Conservation (phyloP, 92 coral and sea anemone genomes). For the Umimayanthus kanabou region DNA sequence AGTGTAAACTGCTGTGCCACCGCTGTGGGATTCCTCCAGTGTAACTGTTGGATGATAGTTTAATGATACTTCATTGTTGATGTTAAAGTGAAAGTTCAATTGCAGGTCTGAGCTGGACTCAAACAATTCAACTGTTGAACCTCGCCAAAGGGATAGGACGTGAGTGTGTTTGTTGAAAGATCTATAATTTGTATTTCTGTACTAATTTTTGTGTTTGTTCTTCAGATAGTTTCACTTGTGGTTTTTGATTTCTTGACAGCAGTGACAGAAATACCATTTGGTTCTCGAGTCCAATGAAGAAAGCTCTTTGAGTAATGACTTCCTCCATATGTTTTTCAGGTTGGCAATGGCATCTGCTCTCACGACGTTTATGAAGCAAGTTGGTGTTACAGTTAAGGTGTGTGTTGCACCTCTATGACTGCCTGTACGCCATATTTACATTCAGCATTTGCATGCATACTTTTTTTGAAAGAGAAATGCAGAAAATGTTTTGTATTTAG, state of each 20-base stretch:
- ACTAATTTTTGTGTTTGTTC: neutral
- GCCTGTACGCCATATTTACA: neutral
- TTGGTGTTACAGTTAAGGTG: conserved; percentile 89
- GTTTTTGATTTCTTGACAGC: too few species aligned
- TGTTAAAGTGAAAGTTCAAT: neutral
- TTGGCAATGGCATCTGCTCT: conserved; percentile 93
- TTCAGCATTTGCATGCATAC: neutral
- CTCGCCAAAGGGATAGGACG: conserved; percentile 69
- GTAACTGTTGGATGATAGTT: neutral
- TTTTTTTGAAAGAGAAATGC: too few species aligned
- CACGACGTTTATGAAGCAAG: conserved; percentile 95
- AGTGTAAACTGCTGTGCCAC: too few species aligned
- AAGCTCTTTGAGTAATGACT: neutral
- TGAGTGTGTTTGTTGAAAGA: conserved; percentile 37
- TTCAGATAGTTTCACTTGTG: neutral
- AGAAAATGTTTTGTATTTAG: too few species aligned
- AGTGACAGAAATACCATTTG: neutral
- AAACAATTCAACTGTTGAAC: conserved; percentile 56
- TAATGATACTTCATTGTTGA: neutral
- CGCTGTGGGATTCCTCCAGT: too few species aligned
- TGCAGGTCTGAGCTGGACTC: conserved; percentile 79
- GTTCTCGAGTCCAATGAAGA: neutral
- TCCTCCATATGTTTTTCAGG: conserved; percentile 32
- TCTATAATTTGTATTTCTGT: neutral
- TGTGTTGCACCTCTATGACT: neutral